Conservation (phyloP, 2,797 vertebrate genomes). For the Cossypha dichroa region DNA sequence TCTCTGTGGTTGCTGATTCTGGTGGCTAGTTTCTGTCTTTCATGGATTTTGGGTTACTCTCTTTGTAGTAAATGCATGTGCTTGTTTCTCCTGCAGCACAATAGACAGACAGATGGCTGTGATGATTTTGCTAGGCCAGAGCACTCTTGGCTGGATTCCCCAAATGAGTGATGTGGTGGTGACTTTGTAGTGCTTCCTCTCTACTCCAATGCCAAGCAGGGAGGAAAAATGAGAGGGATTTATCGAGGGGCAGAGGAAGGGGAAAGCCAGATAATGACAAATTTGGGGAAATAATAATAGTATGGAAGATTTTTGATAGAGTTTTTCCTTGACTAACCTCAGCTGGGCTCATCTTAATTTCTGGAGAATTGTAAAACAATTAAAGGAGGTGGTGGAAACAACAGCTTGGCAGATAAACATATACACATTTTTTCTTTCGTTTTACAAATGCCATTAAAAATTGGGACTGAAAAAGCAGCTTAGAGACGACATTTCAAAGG, state of each 20-base stretch:
- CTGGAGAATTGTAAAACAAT: constrained; percentile 19
- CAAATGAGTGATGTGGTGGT: not conserved
- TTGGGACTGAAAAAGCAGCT: constrained; percentile 21
- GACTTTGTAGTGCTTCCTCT: not conserved
- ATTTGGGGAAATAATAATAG: not conserved
- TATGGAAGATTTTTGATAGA: not conserved
- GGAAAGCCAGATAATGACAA: not conserved
- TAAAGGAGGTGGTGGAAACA: rapidly evolving
- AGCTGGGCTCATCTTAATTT: not conserved
- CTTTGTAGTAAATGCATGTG: not conserved
- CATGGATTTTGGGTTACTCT: not conserved
- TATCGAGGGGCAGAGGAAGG: not conserved
- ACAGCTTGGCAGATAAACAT: not conserved
- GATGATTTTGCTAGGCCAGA: constrained; percentile 24
- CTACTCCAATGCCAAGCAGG: not conserved
- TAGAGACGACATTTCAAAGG: constrained; percentile 53
- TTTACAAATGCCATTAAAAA: constrained; percentile 50
- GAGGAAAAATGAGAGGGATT: not conserved
- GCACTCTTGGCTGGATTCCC: constrained; percentile 7
- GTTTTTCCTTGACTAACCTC: not conserved
- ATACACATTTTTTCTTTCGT: not conserved
- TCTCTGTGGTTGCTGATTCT: not conserved
- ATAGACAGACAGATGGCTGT: constrained; percentile 12
- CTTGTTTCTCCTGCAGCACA: not conserved
- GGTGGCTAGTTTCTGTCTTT: not conserved